Conservation (phyloP, 2,888 invertebrate genomes). For the Tenthredo notha region DNA sequence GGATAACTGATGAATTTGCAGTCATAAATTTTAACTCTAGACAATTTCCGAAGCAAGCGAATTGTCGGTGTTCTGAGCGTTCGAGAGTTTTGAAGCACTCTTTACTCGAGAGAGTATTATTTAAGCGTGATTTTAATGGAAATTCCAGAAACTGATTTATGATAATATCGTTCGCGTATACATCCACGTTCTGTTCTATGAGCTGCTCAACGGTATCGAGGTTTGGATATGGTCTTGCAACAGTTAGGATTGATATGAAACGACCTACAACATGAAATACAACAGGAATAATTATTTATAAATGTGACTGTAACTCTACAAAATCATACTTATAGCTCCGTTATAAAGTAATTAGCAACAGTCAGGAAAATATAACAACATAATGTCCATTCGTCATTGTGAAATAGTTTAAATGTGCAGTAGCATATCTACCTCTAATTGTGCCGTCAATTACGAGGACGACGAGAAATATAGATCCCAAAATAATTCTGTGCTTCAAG, state of each 20-base stretch:
- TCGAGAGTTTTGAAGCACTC: background rate
- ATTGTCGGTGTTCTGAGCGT: background rate
- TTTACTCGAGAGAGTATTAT: background rate
- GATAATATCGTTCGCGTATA: background rate
- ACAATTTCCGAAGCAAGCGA: background rate
- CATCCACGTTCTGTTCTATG: background rate
- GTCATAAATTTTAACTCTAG: background rate
- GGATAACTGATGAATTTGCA: background rate
- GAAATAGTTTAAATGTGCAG: background rate
- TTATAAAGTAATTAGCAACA: background rate
- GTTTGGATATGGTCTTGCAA: background rate
- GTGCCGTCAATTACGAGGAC: background rate
- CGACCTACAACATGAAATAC: background rate
- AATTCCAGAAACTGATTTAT: background rate
- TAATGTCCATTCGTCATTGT: background rate
- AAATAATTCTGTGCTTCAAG: background rate
- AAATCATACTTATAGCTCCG: no score
- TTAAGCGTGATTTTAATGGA: background rate
- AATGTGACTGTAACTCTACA: no score
- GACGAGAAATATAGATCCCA: slow-evolving; percentile 15
- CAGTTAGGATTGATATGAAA: background rate
- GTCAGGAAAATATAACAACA: background rate
- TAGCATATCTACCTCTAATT: background rate
- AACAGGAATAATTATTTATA: background rate
- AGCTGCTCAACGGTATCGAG: slow-evolving; percentile 22